Evolutionary conservation across 2,113 vertebrate genomes (phyloP).

Genomic region (Aptenodytes forsteri): DNA sequence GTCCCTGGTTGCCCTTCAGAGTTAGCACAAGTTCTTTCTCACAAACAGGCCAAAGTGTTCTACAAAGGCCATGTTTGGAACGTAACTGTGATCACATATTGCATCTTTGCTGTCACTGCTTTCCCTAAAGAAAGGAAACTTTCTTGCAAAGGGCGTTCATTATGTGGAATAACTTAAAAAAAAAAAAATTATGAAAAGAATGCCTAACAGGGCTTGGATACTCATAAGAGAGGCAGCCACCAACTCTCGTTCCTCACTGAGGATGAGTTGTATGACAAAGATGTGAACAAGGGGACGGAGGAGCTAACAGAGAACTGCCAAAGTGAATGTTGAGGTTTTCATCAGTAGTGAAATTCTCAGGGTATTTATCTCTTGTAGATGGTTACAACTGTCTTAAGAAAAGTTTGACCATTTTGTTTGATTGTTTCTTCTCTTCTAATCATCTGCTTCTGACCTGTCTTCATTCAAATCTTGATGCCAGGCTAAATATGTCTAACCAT

Average conservation of each 20-base stretch:
- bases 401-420: neutral
- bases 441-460: neutral
- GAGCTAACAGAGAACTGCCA: neutral
- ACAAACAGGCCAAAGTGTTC: neutral
- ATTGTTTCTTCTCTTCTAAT: neutral
- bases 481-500: neutral
- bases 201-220: neutral
- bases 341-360: neutral
- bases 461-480: neutral
- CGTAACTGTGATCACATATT: neutral
- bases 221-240: neutral
- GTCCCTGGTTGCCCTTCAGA: neutral
- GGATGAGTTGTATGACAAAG: neutral
- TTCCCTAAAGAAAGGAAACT: neutral
- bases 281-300: neutral
- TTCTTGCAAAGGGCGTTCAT: neutral
- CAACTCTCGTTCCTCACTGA: neutral
- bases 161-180: neutral
- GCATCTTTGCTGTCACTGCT: neutral
- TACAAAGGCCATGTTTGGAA: neutral
- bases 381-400: neutral
- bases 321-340: neutral
- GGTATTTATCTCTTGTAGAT: neutral
- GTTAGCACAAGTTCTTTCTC: neutral
- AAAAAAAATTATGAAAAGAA: neutral